These are phyloP conservation scores for Rhodeus uyekii DNA, from an alignment of 2,797 vertebrate species.

Conservation along the genomic window DNA sequence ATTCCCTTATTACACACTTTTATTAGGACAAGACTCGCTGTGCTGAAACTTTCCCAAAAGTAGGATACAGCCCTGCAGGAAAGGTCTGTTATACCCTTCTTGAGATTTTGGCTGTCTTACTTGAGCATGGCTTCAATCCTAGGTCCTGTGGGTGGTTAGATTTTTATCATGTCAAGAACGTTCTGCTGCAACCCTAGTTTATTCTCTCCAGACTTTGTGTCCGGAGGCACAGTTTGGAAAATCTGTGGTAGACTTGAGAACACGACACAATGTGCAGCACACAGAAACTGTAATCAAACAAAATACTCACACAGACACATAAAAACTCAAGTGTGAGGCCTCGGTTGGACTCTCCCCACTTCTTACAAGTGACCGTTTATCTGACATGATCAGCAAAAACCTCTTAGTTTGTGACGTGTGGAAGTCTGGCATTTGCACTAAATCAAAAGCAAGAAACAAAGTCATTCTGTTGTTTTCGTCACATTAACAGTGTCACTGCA, in stretches of 20 bases:
- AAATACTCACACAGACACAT: not conserved
- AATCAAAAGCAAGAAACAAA: constrained; percentile 8
- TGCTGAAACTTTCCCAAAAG: constrained; percentile 27
- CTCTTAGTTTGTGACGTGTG: not conserved
- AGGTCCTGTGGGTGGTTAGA: not conserved
- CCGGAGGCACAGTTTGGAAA: not conserved
- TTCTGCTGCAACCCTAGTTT: not conserved
- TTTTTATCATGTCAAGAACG: constrained; percentile 1
- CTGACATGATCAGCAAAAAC: not conserved
- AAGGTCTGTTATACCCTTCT: constrained; percentile 23
- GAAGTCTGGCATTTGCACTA: not conserved
- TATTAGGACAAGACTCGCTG: constrained; percentile 20
- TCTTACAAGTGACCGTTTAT: not conserved
- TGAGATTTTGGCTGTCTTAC: constrained; percentile 13
- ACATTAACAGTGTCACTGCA: not conserved
- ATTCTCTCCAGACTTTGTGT: not conserved
- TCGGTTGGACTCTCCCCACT: constrained; percentile 9
- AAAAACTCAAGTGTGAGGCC: constrained; percentile 5
- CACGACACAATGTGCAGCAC: not conserved
- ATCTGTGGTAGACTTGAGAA: not conserved
- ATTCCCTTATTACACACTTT: constrained; percentile 23
- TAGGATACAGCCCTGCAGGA: constrained; percentile 40
- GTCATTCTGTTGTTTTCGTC: not conserved
- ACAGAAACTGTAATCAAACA: not conserved
- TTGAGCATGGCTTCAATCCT: constrained; percentile 16